Percentiles rank a stretch among this genome's conserved stretches.
Evolutionary conservation across 2,888 invertebrate species (phyloP).

Genomic region (Metallyticus violacea): DNA sequence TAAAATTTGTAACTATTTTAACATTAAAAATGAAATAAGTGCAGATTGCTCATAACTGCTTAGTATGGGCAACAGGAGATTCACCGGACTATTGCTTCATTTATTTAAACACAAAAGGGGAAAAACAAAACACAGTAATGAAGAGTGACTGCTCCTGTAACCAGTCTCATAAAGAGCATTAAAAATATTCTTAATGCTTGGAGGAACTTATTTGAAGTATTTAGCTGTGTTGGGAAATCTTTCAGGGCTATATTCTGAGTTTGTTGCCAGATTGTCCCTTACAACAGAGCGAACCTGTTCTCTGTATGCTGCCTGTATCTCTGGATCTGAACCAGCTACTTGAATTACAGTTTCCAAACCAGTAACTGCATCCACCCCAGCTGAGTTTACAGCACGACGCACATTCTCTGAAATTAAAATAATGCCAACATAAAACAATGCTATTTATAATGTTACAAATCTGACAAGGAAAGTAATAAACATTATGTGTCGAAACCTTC

Average conservation of each 20-base stretch:
- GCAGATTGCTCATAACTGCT: background rate
- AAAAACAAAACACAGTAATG: background rate
- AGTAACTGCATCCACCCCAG: conserved; percentile 50
- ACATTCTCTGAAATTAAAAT: conserved; percentile 42
- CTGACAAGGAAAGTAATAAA: no score
- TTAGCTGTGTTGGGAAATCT: conserved; percentile 51
- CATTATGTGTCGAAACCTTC: no score
- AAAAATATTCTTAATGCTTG: background rate
- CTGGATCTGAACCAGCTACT: conserved; percentile 50
- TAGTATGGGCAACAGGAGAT: background rate
- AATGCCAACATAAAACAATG: background rate
- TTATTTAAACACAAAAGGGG: background rate
- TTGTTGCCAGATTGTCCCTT: conserved; percentile 49
- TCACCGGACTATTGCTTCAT: background rate
- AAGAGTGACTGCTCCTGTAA: background rate
- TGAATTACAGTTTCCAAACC: conserved; percentile 51
- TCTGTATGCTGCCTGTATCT: conserved; percentile 54
- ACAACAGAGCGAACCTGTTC: conserved; percentile 51
- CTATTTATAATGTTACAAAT: no score
- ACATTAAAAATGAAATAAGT: background rate
- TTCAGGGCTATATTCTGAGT: conserved; percentile 48
- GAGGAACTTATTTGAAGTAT: conserved; percentile 40
- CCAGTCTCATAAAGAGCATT: background rate
- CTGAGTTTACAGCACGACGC: conserved; percentile 50
- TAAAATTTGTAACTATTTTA: background rate